Conservation (phyloP, 2,113 vertebrate genomes). For the Prunella himalayana region DNA sequence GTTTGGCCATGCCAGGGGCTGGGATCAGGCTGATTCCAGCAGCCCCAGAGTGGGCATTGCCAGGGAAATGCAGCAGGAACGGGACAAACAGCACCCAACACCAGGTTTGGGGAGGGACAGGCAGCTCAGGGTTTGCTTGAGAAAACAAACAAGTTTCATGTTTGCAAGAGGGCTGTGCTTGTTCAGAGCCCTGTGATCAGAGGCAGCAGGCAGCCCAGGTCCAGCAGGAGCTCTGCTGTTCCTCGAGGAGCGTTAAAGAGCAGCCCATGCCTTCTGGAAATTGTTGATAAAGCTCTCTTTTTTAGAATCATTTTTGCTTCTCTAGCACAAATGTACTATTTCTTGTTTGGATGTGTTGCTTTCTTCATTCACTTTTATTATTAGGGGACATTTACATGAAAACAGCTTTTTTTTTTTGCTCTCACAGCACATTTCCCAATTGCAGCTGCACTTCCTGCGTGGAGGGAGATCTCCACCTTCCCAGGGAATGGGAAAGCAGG, state of each 20-base stretch:
- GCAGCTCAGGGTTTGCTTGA: background rate
- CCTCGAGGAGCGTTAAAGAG: constrained; percentile 1
- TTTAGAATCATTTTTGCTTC: constrained; percentile 43
- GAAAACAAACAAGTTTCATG: background rate
- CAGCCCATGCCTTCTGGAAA: constrained; percentile 23
- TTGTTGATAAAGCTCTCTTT: constrained; percentile 39
- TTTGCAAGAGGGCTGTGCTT: background rate
- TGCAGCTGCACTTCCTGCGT: background rate
- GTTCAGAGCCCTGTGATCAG: background rate
- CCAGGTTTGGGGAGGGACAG: background rate
- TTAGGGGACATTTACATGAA: constrained; percentile 23
- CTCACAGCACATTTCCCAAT: background rate
- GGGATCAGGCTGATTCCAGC: background rate
- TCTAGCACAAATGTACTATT: constrained; percentile 4
- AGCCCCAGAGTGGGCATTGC: background rate
- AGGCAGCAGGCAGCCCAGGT: background rate
- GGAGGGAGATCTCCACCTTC: background rate
- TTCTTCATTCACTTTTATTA: constrained; percentile 25
- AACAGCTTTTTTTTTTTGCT: background rate
- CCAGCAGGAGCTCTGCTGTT: background rate
- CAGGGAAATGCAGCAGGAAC: background rate
- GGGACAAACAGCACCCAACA: background rate
- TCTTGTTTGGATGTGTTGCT: constrained; percentile 1
- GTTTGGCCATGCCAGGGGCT: background rate
- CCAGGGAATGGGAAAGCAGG: background rate